phyloP scores from a whole-genome alignment of 2,113 vertebrate genomes.

The Chionomys nivalis region DNA sequence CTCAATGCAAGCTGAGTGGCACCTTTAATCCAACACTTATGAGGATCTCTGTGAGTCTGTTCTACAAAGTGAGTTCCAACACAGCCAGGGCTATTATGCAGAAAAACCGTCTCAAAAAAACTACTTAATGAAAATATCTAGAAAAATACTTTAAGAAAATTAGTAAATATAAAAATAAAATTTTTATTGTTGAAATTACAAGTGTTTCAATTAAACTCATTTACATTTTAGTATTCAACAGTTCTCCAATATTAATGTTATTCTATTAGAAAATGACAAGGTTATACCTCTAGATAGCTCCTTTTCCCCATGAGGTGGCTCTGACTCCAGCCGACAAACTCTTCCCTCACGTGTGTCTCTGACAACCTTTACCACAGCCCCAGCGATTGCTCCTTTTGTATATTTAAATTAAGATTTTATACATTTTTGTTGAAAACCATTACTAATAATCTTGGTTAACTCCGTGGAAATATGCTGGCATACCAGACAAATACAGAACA shows the following conservation, averaged over 20 bases:
- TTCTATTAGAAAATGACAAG: background rate
- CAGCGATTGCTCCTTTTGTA: background rate
- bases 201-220: conserved; percentile 1
- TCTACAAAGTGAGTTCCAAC: background rate
- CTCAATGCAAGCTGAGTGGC: background rate
- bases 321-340: background rate
- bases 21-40: background rate
- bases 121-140: background rate
- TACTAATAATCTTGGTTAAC: background rate
- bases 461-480: background rate
- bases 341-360: too few species aligned
- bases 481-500: background rate
- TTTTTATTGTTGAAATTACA: conserved; percentile 62
- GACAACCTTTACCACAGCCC: background rate
- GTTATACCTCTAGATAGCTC: background rate
- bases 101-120: background rate
- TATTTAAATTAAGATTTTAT: background rate
- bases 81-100: background rate
- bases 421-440: background rate
- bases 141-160: background rate
- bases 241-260: background rate
- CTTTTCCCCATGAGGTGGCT: background rate
- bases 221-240: background rate
- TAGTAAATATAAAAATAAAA: conserved; percentile 49
- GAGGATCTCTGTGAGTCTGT: background rate